Conservation (phyloP, 2,888 invertebrate genomes). For the Chironomus riparius region DNA sequence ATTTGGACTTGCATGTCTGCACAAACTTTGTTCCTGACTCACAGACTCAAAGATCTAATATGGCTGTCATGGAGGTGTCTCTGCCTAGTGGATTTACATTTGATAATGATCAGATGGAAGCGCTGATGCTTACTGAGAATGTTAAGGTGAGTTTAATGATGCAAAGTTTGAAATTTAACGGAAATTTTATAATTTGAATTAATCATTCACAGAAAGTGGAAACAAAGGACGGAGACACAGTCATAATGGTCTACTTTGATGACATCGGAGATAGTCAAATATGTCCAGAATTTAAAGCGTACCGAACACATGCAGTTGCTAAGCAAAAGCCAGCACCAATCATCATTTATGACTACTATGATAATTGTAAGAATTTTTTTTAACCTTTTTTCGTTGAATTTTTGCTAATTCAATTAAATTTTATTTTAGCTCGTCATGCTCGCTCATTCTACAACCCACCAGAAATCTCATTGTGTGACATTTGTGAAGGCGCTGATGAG, state of each 20-base stretch:
- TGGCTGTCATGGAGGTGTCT: conserved; percentile 83
- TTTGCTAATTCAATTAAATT: conserved; percentile 27
- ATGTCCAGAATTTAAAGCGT: conserved; percentile 81
- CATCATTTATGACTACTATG: conserved; percentile 83
- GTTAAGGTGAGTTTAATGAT: too few species aligned
- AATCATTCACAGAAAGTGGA: conserved; percentile 57
- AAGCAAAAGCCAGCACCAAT: conserved; percentile 80
- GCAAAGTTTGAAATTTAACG: too few species aligned
- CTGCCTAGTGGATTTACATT: conserved; percentile 85
- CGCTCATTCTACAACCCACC: conserved; percentile 65
- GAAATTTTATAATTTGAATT: conserved; percentile 27
- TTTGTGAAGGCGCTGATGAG: not conserved
- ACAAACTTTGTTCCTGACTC: conserved; percentile 37
- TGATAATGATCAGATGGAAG: conserved; percentile 62
- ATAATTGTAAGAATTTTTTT: conserved; percentile 61
- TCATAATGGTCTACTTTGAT: conserved; percentile 64
- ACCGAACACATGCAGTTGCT: conserved; percentile 75
- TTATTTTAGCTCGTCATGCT: conserved; percentile 71
- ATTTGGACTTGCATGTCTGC: conserved; percentile 9
- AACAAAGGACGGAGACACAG: conserved; percentile 53
- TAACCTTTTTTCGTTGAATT: not conserved
- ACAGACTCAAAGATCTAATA: conserved; percentile 52
- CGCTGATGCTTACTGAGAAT: conserved; percentile 38
- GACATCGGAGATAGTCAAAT: conserved; percentile 57
- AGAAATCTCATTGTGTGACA: conserved; percentile 47